These are phyloP conservation scores for Calcarius lapponicus DNA, from an alignment of 2,797 vertebrate genomes.

Conservation along the genomic window DNA sequence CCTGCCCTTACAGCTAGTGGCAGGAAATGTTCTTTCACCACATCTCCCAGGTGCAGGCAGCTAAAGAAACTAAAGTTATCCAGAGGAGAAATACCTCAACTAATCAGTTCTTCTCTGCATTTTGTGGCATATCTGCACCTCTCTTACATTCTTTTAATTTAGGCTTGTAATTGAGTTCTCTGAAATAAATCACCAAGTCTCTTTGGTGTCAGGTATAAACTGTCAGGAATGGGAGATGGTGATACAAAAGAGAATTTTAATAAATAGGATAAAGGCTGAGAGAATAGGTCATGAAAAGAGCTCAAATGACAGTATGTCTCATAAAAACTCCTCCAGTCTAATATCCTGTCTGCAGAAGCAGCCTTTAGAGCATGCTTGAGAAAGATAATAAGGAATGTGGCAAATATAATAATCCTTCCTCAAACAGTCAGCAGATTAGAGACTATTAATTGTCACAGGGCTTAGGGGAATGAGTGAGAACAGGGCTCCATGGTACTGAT, in stretches of 20 bases:
- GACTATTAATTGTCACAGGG: constrained; percentile 2
- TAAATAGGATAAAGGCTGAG: constrained; percentile 4
- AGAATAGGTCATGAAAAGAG: background rate
- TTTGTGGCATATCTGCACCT: background rate
- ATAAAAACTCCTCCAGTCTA: background rate
- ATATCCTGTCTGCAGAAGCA: constrained; percentile 3
- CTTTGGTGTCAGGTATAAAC: background rate
- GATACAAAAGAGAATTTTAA: background rate
- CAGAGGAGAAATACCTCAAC: background rate
- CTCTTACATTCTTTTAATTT: background rate
- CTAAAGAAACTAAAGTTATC: background rate
- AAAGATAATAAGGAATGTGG: background rate
- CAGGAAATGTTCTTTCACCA: background rate
- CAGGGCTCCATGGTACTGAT: background rate
- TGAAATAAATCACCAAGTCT: background rate
- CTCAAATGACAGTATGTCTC: background rate
- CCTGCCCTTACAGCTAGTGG: background rate
- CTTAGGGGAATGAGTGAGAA: background rate
- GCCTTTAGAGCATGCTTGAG: background rate
- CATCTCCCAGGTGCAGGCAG: background rate
- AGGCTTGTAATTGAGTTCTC: background rate
- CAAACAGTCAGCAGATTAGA: constrained; percentile 5
- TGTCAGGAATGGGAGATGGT: background rate
- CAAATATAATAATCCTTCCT: constrained; percentile 31
- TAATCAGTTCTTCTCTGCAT: background rate